Evolutionary conservation across 2,888 invertebrate species (phyloP), one percentile per base, ranked within the genome.

Genomic region (Tuta absoluta): DNA sequence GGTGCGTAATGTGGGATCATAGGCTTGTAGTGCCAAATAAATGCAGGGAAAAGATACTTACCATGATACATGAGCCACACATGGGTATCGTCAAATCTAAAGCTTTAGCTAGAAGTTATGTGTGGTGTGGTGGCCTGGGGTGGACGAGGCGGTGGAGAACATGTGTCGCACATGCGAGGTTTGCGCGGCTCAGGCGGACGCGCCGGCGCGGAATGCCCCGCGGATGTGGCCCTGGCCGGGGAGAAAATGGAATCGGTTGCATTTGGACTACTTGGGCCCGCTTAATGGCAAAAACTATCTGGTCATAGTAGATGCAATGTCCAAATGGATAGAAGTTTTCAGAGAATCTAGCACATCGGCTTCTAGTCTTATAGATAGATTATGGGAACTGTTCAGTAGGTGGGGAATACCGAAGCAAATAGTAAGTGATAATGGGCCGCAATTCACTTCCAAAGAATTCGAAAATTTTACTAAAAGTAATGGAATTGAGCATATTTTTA

Each of bases 31-130:
- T 71, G 10, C 72, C 72, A 0, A 49, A 63, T 0, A 0, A 24
- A 0, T 66, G 63, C 21, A 48, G 66, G 8, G 24, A 37, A 1
- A 48, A 19, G 1, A 38, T 71, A 12, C 8, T 69, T 14, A 19
- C 38, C 7, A 41, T 67, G 12, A 17, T 69, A 23, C 69, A 68
- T 17, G 67, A 63, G 2, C 60, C 61, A 0, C 69, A 69, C 58
- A 67, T 69, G 67, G 69, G 70, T 8, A 67, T 70, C 1, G 69
- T 68, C 0, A 67, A 69, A 33, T 65, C 67, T 0, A 69, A 69
- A 37, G 57, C 63, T 2, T 28, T 66, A 33, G 70, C 68, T 0
- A 64, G 72, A 0, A 69, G 67, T 38, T 68, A 69, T 19, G 71
- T 70, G 33, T n/a, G n/a, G n/a, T n/a, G n/a, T n/a, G n/a, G n/a